Evolutionary conservation across 2,888 invertebrate genomes (phyloP), one percentile per base, ranked within the genome.

Genomic region (Itoplectis maculator): DNA sequence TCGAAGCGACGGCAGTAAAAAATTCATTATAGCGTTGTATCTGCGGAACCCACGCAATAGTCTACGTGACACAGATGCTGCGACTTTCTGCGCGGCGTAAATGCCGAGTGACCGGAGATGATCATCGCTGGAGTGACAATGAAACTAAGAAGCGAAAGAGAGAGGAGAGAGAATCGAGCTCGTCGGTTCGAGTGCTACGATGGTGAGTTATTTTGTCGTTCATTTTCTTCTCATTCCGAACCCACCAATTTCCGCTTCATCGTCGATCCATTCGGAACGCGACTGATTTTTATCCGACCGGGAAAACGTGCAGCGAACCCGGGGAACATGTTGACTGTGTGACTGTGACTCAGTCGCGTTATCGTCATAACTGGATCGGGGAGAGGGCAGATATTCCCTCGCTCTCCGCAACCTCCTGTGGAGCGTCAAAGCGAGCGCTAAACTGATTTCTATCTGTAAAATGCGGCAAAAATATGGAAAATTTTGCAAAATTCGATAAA

Each of bases 41-140:
- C 51, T 54, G 11, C 1, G 40, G 47, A 13, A 54, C 69, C 40
- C 69, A 37, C 69, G 37, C 51, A 23, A 7, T 35, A 42, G 65
- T 23, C 13, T 45, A n/a, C 20, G n/a, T 3, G 4, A 45, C 11
- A 13, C 18, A 35, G 51, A 51, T 1, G 2, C 13, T n/a, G n/a
- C 9, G 37, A 18, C 20, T 40, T 40, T 51, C 51, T 23, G 29
- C 29, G 29, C 3, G 29, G 13, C 23, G n/a, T 13, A 37, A 51
- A 40, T 7, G 20, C 40, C 51, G 51, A 37, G 49, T 29, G 29
- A 35, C 23, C 18, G n/a, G 23, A 13, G 23, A 56, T n/a, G n/a
- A n/a, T n/a, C n/a, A n/a, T n/a, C n/a, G n/a, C n/a, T n/a, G n/a
- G n/a, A n/a, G n/a, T n/a, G n/a, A n/a, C n/a, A n/a, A n/a, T n/a